These are phyloP conservation scores for Mormyrus proboscirostris DNA, from an alignment of 2,797 vertebrate species.

Conservation along the genomic window DNA sequence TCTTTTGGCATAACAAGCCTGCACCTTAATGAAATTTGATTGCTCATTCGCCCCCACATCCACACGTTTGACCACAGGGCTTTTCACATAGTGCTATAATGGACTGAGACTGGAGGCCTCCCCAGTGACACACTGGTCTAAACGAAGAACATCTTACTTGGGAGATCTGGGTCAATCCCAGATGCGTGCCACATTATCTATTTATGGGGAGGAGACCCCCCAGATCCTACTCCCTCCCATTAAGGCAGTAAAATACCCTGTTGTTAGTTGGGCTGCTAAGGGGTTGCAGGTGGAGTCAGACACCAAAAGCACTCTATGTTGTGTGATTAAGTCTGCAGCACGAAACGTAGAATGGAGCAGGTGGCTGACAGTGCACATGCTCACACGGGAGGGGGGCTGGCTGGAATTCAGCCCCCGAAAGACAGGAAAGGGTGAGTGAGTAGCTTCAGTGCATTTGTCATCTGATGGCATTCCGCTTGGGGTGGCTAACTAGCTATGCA, in stretches of 20 bases:
- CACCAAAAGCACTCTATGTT: background rate
- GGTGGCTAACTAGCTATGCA: background rate
- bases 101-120: background rate
- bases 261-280: background rate
- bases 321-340: background rate
- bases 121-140: background rate
- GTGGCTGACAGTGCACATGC: background rate
- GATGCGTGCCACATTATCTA: background rate
- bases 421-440: background rate
- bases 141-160: background rate
- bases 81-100: background rate
- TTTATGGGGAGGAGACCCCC: background rate
- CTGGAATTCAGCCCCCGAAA: background rate
- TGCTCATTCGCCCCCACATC: background rate
- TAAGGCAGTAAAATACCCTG: background rate
- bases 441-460: background rate
- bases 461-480: background rate
- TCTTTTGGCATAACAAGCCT: background rate
- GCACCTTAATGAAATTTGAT: background rate
- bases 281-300: background rate
- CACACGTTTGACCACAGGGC: background rate
- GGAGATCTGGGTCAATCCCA: background rate
- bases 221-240: background rate
- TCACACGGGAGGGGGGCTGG: background rate
- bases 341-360: background rate